Evolutionary conservation across 2,888 invertebrate species (phyloP).

Genomic region (Meganola albula): DNA sequence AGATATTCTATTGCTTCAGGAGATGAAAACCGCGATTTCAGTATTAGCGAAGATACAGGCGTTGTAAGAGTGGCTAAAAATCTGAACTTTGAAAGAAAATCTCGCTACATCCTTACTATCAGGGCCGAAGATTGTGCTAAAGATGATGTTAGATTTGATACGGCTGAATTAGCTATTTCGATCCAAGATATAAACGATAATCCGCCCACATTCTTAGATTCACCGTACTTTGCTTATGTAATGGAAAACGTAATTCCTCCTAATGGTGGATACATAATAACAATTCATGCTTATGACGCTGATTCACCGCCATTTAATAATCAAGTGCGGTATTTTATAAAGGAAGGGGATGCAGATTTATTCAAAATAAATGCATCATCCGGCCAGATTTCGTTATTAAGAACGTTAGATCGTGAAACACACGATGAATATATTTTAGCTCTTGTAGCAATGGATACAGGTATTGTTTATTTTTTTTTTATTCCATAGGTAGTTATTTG

Average conservation of each 20-base stretch:
- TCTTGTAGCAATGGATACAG: constrained; percentile 95
- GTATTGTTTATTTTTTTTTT: constrained; percentile 73
- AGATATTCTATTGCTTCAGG: constrained; percentile 93
- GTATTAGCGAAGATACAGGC: constrained; percentile 94
- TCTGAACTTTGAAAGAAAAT: constrained; percentile 93
- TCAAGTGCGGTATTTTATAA: constrained; percentile 93
- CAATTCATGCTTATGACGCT: constrained; percentile 92
- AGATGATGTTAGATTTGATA: constrained; percentile 84
- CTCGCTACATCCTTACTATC: constrained; percentile 88
- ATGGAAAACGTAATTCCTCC: constrained; percentile 94
- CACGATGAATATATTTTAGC: constrained; percentile 91
- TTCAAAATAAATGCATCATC: constrained; percentile 95
- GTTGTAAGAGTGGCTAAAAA: constrained; percentile 94
- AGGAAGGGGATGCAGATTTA: constrained; percentile 93
- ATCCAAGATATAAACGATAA: constrained; percentile 96
- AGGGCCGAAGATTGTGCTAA: constrained; percentile 92
- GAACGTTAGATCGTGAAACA: constrained; percentile 89
- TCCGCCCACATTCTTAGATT: constrained; percentile 93
- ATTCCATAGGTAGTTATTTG: not conserved
- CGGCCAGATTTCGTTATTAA: constrained; percentile 91
- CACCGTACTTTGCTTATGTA: constrained; percentile 95
- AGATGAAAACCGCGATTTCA: constrained; percentile 93
- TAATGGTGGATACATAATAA: constrained; percentile 86
- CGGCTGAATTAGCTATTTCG: constrained; percentile 88
- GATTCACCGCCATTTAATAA: constrained; percentile 94